Evolutionary conservation across 2,797 vertebrate species (phyloP), one percentile per base, ranked within the genome.

Genomic region (Fistularia commersonii): DNA sequence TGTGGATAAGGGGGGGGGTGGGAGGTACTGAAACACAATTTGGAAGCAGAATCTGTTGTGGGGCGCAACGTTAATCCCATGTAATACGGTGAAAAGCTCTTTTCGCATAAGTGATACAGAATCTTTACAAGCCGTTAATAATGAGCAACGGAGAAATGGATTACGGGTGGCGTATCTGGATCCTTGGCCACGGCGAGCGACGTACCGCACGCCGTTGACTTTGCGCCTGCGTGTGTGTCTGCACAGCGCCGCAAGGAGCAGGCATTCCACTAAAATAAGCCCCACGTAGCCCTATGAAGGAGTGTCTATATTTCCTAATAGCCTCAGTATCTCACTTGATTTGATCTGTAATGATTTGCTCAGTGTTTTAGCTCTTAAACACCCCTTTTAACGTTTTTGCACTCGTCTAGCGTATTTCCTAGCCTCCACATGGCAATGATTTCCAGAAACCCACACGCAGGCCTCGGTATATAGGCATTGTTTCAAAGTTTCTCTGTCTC

Each of bases 121-220:
- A 85, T 84, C 76, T 84, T 77, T 79, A 84, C 76, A 72, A 79
- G 70, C 72, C 77, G 79, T 69, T 74, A 66, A 72, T 82, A 77
- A 85, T 79, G 68, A 85, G 69, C 66, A 77, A 74, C 69, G 73
- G 70, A 84, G 73, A 80, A 71, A 73, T 80, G 79, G 75, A 84
- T 84, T 79, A 79, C 36, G 48, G 55, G 59, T 69, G 61, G 56
- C 38, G 55, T 64, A 63, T 71, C 72, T 82, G 74, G 63, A 77
- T 69, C 8, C 48, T 39, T 54, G 63, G 69, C 75, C 75, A 74
- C 34, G 6, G 47, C 41, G 54, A 64, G 72, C 66, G 77, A 43
- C 54, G 69, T 65, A 53, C 64, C 55, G 57, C 61, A 42, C 41
- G 54, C 51, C 57, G 13, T 42, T 64, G 49, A 64, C 39, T 65